Base-by-base conservation (phyloP, 2,888 invertebrate species). In the Eurytoma californica region DNA sequence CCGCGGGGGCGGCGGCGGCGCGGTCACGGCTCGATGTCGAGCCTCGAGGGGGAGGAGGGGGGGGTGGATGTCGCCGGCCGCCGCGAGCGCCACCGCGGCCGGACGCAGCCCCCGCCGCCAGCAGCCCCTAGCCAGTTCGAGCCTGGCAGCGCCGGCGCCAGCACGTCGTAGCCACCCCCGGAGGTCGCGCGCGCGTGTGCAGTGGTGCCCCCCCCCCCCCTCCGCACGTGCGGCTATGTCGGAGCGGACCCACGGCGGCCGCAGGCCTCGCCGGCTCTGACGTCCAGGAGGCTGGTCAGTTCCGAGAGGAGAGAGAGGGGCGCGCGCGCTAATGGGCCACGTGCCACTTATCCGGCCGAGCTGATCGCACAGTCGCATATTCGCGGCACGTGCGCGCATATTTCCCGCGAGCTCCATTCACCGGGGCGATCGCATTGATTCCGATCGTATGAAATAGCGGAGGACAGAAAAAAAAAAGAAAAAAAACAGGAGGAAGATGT, bases 381-480 rank as follows among this genome's bases (percentile, higher is more conserved):
- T 72, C 72, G 30, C 51, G 24, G 47, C 79, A 76, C 81, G 73
- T 81, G 68, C 69, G 66, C 63, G 47, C 69, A 70, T 76, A 72
- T 72, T 63, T 79, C 53, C 61, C 58, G 28, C 63, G 66, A 72
- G 72, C 72, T 76, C 39, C 39, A 39, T 39, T 39, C 39, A 39
- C 39, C 24, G 7, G 39, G 7, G 39, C 39, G 39, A 39, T 39
- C 39, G 39, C 39, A 39, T 39, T 39, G 39, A 39, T 39, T 39
- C 39, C 39, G 39, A 39, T 39, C 39, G 24, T 24, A 24, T 24
- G 24, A 24, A 24, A 24, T 2, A 24, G 24, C 24, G 24, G 24
- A 24, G 24, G 39, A 39, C 39, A 3, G 7, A 3, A 3, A 3
- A 39, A 39, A 53, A 53, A n/a, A n/a, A 53, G 14, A 53, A n/a